Evolutionary conservation across 2,113 vertebrate genomes (phyloP), one percentile per base, ranked within the genome.

Genomic region (Phyllopteryx taeniolatus): DNA sequence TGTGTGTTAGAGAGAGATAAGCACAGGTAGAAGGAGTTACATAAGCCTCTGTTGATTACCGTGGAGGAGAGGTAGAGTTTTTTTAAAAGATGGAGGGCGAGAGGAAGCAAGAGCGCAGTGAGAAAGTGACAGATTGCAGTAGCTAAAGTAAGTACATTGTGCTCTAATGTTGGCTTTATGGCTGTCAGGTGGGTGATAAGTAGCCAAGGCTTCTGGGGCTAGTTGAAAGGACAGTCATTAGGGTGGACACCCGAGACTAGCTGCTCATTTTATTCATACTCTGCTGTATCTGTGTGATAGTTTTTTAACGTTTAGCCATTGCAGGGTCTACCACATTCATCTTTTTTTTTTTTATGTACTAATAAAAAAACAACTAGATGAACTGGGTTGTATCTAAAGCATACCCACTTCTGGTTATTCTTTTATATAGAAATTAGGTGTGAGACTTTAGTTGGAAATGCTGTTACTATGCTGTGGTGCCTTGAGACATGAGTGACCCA

Each of bases 1-100:
- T 86, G 90, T 90, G 91, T 93, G 91, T 89, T 88, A 82, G 85
- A 75, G 79, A 31, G 83, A 89, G 92, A 94, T 93, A 93, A 93
- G 92, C 88, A 85, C 91, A 92, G 92, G 92, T 93, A 90, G 90
- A 90, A 87, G 87, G 89, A 90, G 91, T 93, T 92, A 92, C 83
- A 82, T 92, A 93, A 94, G 85, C 86, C 81, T 71, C 78, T 74
- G 83, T 86, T 91, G 89, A 92, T 92, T 91, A 90, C 89, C 84
- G 85, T 86, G 87, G 86, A 87, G 82, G 82, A 86, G 80, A 87
- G 79, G 79, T 70, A 76, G 78, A 82, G 73, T 49, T 31, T n/a
- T n/a, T 11, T 46, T 46, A 66, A 66, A 81, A 79, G 68, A 68
- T n/a, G 31, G 73, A 78, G 76, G 73, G 78, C 68, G 79, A 85